Evolutionary conservation across 2,888 invertebrate genomes (phyloP), one percentile per base, ranked within the genome.

Genomic region (Bellardia pandia): DNA sequence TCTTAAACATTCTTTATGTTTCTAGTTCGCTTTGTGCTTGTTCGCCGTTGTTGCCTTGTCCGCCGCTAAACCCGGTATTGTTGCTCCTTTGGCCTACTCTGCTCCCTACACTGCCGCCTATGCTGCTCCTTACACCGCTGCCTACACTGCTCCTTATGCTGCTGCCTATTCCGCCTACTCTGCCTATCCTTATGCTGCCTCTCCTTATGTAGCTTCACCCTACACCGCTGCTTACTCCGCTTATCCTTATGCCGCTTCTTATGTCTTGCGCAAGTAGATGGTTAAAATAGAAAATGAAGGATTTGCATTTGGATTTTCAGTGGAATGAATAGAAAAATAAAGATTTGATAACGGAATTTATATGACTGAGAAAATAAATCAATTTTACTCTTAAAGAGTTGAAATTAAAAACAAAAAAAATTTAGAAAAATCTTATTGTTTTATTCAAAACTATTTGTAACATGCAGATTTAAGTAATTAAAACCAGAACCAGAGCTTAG

Each of bases 51-150:
- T 90, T 69, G 90, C 90, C 9, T 81, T 86, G 72, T 89, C 85
- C 14, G 88, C 89, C 30, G 90, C 90, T 86, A 90, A 90, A 60
- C 90, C 90, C 11, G 89, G 83, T 40, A n/a, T 90, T 74, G 87
- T 90, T 13, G 89, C 90, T 23, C 90, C 90, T 37, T 66, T 90
- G 79, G 86, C 89, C 1, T 89, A 89, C 69, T 89, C 90, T 42
- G 86, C 90, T 14, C 89, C 90, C 69, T 89, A 89, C 53, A 84
- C 89, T 1, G 81, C 90, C 6, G 88, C 85, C 37, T 88, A 88
- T 33, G 30, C 78, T 37, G 11, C 89, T 76, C 91, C 90, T 1
- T 89, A 89, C 30, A 72, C 88, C 48, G 89, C 92, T 79, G 84
- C 92, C 7, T 87, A 89, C 45, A 80, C 90, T 16, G 80, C 89